Base-by-base conservation (phyloP, 2,888 invertebrate species). In the Meliscaeva auricollis region DNA sequence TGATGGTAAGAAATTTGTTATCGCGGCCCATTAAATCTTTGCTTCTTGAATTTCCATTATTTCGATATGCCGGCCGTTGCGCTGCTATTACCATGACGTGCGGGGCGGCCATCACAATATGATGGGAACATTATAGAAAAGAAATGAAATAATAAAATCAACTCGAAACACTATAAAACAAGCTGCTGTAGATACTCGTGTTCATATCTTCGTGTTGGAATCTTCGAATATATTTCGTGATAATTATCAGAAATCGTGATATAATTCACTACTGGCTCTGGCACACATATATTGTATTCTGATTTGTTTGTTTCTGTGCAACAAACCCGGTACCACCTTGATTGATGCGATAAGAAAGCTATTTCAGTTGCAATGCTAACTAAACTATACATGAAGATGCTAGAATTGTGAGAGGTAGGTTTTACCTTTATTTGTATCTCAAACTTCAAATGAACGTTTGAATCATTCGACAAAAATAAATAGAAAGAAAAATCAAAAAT, bases 171-270 rank as follows among this genome's bases (percentile, higher is more conserved):
- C 13, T 44, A n/a, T n/a, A n/a, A n/a, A n/a, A n/a, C n/a, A n/a
- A n/a, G 15, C 5, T 48, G 11, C 22, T 22, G 8, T 26, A 26
- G 2, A 26, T 2, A 26, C 26, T 26, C 26, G n/a, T n/a, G n/a
- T n/a, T 26, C 7, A 9, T 26, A 38, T 54, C 17, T 75, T 74
- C 78, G 74, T 77, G 62, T 62, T 68, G 9, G 26, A 58, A 35
- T 17, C 15, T 69, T 68, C 11, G 46, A 80, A 85, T 62, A 35
- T 20, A 76, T 76, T 76, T 73, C 72, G 62, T 85, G 75, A 73
- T 85, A 85, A 77, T 81, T 76, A 85, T 80, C 76, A 81, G 62
- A 81, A 73, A 73, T 85, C 80, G 73, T 81, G 84, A 76, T 74
- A 66, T 60, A 78, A 84, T 66, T 78, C 78, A 70, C 64, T 50